Conservation (phyloP, 2,113 vertebrate genomes). For the Lipophrys pholis region DNA sequence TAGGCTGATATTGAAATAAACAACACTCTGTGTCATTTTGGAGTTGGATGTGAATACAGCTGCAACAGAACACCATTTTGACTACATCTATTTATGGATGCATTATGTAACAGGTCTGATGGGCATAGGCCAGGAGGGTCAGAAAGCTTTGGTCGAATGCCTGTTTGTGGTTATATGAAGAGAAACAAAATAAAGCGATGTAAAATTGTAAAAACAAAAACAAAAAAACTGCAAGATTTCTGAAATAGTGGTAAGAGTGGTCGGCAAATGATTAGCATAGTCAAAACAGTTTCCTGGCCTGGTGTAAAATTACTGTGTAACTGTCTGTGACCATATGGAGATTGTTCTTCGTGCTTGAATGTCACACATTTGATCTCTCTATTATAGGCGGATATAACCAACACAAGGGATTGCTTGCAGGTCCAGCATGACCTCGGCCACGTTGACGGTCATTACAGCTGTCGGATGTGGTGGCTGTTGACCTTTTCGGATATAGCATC, state of each 20-base stretch:
- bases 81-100: not conserved
- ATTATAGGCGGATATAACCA: constrained; percentile 35
- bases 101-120: no score
- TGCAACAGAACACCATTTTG: not conserved
- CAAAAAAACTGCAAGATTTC: no score
- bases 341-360: constrained; percentile 27
- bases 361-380: constrained; percentile 23
- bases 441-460: constrained; percentile 58
- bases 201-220: no score
- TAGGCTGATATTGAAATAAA: no score
- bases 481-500: constrained; percentile 59
- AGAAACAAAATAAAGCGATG: no score
- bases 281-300: not conserved
- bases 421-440: constrained; percentile 32
- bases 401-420: constrained; percentile 39
- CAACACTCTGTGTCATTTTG: not conserved
- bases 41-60: not conserved
- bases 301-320: constrained; percentile 1
- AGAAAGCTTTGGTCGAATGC: no score
- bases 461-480: constrained; percentile 32
- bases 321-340: not conserved
- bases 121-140: no score
- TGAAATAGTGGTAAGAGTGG: no score
- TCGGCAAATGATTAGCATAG: no score
- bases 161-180: no score